phyloP scores from a whole-genome alignment of 2,888 invertebrate genomes.

The Periphyllus acericola region DNA sequence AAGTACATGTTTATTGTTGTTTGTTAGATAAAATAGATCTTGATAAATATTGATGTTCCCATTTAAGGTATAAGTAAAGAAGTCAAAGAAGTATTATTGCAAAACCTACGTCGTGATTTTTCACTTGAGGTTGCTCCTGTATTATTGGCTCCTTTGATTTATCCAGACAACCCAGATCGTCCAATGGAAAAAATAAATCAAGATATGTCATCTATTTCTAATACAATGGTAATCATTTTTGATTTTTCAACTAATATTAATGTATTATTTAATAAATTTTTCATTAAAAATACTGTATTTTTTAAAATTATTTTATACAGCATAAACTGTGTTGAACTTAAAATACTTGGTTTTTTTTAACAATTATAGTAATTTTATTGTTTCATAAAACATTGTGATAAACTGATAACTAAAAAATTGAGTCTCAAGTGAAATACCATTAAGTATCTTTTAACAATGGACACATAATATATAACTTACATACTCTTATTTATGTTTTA shows the following conservation, averaged over 20 bases:
- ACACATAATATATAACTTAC: neutral
- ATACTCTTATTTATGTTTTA: slow-evolving; percentile 61
- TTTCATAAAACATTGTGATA: too few relatives aligned
- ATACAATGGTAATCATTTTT: slow-evolving; percentile 67
- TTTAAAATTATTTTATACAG: too few relatives aligned
- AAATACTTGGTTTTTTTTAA: too few relatives aligned
- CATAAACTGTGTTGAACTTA: too few relatives aligned
- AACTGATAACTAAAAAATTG: too few relatives aligned
- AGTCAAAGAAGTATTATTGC: slow-evolving; percentile 82
- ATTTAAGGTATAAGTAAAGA: slow-evolving; percentile 76
- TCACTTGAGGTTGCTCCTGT: slow-evolving; percentile 89
- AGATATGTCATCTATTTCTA: slow-evolving; percentile 68
- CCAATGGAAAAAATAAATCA: slow-evolving; percentile 68
- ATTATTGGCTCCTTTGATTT: slow-evolving; percentile 87
- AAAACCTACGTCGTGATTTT: slow-evolving; percentile 85
- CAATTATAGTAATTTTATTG: too few relatives aligned
- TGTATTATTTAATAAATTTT: too few relatives aligned
- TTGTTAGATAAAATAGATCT: neutral
- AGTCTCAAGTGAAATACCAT: too few relatives aligned
- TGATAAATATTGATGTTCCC: slow-evolving; percentile 18
- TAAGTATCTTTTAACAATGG: too few relatives aligned
- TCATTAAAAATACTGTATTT: too few relatives aligned
- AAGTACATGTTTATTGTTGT: neutral
- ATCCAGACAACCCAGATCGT: slow-evolving; percentile 73
- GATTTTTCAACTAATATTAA: neutral